A percentile compares a stretch with the other conserved stretches of the same genome.
Conservation (phyloP, 2,113 vertebrate species). For the Elephantulus edwardii region DNA sequence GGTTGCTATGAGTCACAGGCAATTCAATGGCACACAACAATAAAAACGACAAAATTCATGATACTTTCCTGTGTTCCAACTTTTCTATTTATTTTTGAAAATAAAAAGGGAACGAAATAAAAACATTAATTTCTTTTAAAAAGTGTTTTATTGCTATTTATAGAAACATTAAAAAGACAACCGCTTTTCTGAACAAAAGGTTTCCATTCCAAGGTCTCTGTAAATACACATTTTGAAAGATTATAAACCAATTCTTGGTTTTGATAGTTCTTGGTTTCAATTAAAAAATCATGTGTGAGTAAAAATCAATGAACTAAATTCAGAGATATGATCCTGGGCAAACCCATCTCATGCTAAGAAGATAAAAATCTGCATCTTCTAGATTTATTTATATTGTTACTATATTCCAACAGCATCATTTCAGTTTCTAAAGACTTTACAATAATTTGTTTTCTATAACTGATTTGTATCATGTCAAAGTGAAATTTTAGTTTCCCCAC, state of each 20-base stretch:
- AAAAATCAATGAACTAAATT: conserved; percentile 67
- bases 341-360: conserved; percentile 42
- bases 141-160: conserved; percentile 2
- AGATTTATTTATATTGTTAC: conserved; percentile 68
- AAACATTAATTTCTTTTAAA: neutral
- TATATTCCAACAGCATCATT: conserved; percentile 45
- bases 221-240: conserved; percentile 49
- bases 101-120: neutral
- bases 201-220: conserved; percentile 42
- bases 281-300: conserved; percentile 61
- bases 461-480: conserved; percentile 85
- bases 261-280: conserved; percentile 23
- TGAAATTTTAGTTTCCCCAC: conserved; percentile 82
- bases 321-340: conserved; percentile 59
- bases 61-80: neutral
- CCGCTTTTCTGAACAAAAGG: conserved; percentile 32
- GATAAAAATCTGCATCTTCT: conserved; percentile 63
- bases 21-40: too few species aligned
- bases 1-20: too few species aligned
- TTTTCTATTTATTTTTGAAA: neutral
- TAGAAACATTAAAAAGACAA: conserved; percentile 23
- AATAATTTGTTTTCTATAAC: conserved; percentile 86
- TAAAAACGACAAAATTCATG: neutral
- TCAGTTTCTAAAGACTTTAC: conserved; percentile 79
- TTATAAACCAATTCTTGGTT: conserved; percentile 27